Evolutionary conservation across 2,113 vertebrate species (phyloP).

Genomic region (Eudyptes chrysolophus): DNA sequence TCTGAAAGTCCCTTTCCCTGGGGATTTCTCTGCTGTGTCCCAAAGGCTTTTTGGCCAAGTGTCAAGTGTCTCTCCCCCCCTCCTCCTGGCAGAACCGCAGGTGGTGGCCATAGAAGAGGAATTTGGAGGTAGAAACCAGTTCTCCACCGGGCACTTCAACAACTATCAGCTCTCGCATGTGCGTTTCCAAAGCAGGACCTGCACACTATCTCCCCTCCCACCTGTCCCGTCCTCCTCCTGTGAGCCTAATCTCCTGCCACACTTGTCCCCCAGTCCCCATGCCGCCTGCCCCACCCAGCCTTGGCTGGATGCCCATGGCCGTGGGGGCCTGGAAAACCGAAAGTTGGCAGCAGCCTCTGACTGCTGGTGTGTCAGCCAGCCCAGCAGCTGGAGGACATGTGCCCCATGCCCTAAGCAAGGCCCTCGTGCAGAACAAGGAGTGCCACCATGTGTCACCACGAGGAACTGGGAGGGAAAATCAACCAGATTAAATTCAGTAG

Average conservation of each 20-base stretch:
- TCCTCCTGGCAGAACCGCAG: background rate
- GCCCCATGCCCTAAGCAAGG: background rate
- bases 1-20: background rate
- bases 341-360: background rate
- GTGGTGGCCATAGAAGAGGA: background rate
- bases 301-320: background rate
- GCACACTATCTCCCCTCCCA: background rate
- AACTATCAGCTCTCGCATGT: background rate
- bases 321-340: background rate
- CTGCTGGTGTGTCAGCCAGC: background rate
- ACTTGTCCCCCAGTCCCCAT: background rate
- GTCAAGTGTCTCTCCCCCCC: background rate
- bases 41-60: background rate
- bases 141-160: background rate
- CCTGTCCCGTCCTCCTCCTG: background rate
- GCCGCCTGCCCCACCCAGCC: background rate
- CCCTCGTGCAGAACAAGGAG: accelerated
- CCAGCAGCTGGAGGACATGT: background rate
- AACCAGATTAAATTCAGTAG: background rate
- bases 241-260: background rate
- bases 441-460: background rate
- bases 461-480: background rate
- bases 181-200: background rate
- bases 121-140: background rate
- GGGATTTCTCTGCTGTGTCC: background rate